Evolutionary conservation across 2,797 vertebrate species (phyloP).

Genomic region (Enteromius viviparus): DNA sequence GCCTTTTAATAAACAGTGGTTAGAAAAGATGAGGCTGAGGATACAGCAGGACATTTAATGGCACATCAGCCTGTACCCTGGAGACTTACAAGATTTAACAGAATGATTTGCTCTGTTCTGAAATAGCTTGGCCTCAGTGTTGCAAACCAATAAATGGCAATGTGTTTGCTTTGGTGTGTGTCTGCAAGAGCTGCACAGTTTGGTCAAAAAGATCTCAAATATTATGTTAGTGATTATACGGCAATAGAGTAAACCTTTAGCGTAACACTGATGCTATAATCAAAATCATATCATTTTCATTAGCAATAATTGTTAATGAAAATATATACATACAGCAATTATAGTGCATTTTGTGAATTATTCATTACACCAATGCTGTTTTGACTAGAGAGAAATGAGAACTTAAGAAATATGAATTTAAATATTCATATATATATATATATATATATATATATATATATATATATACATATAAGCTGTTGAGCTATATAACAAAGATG

Average conservation of each 20-base stretch:
- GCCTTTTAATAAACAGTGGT: slow-evolving; percentile 22
- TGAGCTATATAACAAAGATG: background rate
- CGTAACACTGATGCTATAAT: background rate
- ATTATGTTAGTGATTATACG: background rate
- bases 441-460: too few species aligned
- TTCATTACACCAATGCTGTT: background rate
- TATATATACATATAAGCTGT: background rate
- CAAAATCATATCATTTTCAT: background rate
- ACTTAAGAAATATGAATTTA: background rate
- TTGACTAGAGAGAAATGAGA: background rate
- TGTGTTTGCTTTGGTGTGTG: background rate
- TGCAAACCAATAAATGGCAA: background rate
- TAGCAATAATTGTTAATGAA: background rate
- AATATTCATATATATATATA: too few species aligned
- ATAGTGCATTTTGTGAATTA: background rate
- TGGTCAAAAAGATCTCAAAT: background rate
- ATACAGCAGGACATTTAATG: slow-evolving; percentile 18
- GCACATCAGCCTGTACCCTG: slow-evolving; percentile 5
- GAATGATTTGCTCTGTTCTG: slow-evolving; percentile 19
- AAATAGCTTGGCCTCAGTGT: background rate
- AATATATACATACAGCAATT: background rate
- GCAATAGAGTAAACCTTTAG: background rate
- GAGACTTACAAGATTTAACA: slow-evolving; percentile 21
- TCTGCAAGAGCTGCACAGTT: background rate
- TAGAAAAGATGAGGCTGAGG: slow-evolving; percentile 17